These are phyloP conservation scores for Halcyon badia DNA, from an alignment of 2,797 vertebrate genomes.

Conservation along the genomic window DNA sequence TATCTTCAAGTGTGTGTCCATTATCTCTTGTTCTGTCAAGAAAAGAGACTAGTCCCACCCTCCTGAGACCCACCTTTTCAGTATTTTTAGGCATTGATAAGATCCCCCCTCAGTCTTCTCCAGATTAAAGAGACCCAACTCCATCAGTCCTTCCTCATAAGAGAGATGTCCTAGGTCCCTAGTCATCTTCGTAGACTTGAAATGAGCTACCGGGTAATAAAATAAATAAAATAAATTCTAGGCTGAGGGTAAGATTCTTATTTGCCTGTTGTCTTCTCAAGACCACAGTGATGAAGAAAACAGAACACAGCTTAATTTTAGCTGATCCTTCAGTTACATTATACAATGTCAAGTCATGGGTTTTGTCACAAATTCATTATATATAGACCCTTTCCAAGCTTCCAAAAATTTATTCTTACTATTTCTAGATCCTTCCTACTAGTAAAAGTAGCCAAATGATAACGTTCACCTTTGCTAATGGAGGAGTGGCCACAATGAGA, in stretches of 20 bases:
- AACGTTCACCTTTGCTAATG: constrained; percentile 94
- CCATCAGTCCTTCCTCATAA: too few relatives aligned
- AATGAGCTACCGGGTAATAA: not conserved
- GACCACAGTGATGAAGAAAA: not conserved
- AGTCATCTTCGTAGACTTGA: not conserved
- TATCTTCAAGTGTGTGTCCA: too few relatives aligned
- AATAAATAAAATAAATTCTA: too few relatives aligned
- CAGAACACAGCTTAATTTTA: not conserved
- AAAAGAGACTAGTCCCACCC: too few relatives aligned
- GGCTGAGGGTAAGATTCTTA: not conserved
- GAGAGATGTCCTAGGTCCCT: too few relatives aligned
- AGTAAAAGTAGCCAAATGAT: constrained; percentile 98
- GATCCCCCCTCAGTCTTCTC: too few relatives aligned
- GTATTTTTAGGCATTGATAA: too few relatives aligned
- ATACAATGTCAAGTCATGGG: not conserved
- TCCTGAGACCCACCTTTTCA: too few relatives aligned
- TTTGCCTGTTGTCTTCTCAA: not conserved
- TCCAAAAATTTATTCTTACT: not conserved
- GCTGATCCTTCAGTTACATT: not conserved
- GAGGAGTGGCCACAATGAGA: constrained; percentile 95
- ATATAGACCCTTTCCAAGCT: not conserved
- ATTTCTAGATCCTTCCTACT: constrained; percentile 90
- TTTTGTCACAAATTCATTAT: not conserved
- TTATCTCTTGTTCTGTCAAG: too few relatives aligned
- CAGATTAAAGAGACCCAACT: too few relatives aligned